phyloP scores from a whole-genome alignment of 2,113 vertebrate species.

The Nanger granti region DNA sequence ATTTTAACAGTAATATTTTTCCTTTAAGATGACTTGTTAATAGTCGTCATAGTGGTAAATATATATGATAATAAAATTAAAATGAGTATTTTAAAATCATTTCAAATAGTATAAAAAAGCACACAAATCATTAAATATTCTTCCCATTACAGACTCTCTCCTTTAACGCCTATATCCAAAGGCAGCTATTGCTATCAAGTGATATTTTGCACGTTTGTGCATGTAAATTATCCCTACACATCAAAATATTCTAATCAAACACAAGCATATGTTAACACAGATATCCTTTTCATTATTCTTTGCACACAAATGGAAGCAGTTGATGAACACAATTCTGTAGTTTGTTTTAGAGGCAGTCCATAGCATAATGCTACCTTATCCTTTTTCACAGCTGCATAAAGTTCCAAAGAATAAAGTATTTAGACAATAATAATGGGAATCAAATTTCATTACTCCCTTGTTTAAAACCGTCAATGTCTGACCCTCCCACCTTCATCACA shows the following conservation, averaged over 20 bases:
- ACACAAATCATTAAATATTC: neutral
- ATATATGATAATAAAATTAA: neutral
- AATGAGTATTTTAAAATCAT: neutral
- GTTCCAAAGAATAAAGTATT: neutral
- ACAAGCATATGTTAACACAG: neutral
- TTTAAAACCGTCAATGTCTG: neutral
- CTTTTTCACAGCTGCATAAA: neutral
- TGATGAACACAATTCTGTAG: neutral
- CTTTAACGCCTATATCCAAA: neutral
- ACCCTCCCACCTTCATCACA: too few relatives aligned
- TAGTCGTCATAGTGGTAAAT: neutral
- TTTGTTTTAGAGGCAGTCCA: neutral
- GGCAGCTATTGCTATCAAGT: neutral
- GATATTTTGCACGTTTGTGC: neutral
- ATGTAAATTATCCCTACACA: neutral
- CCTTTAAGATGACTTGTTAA: neutral
- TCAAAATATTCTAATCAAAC: neutral
- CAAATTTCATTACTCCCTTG: neutral
- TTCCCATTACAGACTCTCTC: neutral
- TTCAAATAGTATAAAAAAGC: neutral
- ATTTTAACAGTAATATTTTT: neutral
- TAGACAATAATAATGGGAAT: neutral
- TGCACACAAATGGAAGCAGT: neutral
- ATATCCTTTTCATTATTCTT: neutral
- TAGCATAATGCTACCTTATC: neutral